Conservation (phyloP, 2,888 invertebrate species). For the Microctonus brassicae region DNA sequence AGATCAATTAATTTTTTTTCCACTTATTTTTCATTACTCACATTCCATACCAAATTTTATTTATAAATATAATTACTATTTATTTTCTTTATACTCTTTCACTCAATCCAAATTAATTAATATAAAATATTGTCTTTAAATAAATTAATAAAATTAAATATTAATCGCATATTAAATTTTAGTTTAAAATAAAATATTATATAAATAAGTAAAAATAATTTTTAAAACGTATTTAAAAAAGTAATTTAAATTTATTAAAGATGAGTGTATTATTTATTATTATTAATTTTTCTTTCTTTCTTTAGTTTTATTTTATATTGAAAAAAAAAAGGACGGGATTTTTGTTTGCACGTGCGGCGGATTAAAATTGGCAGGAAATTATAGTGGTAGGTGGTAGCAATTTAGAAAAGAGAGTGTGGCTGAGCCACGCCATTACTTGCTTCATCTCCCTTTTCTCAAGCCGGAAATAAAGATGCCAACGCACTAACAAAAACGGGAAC, state of each 20-base stretch:
- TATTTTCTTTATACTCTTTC: too few relatives aligned
- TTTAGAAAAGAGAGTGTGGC: constrained; percentile 19
- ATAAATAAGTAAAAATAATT: not conserved
- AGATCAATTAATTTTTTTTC: not conserved
- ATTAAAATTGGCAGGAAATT: constrained; percentile 54
- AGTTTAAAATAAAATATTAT: not conserved
- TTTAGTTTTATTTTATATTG: not conserved
- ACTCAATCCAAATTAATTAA: too few relatives aligned
- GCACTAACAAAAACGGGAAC: not conserved
- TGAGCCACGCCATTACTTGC: not conserved
- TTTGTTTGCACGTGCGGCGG: constrained; percentile 49
- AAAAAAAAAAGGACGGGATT: too few relatives aligned
- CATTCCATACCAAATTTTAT: too few relatives aligned
- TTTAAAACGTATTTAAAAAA: not conserved
- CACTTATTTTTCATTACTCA: not conserved
- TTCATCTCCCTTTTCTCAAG: constrained; percentile 12
- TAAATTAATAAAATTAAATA: too few relatives aligned
- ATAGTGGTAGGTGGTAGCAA: constrained; percentile 46
- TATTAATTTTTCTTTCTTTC: not conserved
- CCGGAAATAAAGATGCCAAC: constrained; percentile 36
- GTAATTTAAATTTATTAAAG: not conserved
- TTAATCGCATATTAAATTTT: too few relatives aligned
- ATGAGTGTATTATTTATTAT: too few relatives aligned
- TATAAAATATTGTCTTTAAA: too few relatives aligned
- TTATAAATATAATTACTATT: too few relatives aligned